Conservation (phyloP, 2,888 invertebrate species). For the Drosophila multiciliata region DNA sequence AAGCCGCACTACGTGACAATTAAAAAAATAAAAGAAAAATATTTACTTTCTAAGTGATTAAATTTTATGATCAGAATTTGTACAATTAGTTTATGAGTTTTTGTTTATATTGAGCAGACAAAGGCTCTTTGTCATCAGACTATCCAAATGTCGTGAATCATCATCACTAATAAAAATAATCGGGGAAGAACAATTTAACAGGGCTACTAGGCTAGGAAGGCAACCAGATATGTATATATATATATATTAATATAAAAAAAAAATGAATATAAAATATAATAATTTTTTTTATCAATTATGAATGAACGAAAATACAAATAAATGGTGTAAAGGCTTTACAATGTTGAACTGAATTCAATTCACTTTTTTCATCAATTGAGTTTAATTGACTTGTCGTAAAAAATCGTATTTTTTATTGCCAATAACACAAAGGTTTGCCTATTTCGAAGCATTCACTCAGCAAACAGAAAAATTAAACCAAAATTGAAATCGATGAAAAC, state of each 20-base stretch:
- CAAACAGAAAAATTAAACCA: too few species aligned
- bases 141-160: conserved; percentile 57
- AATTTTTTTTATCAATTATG: conserved; percentile 16
- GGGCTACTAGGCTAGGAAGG: not conserved
- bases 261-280: not conserved
- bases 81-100: not conserved
- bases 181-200: not conserved
- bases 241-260: not conserved
- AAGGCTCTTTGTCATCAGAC: conserved; percentile 29
- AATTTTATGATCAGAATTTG: not conserved
- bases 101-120: conserved; percentile 1
- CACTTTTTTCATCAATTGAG: not conserved
- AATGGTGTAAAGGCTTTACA: not conserved
- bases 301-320: not conserved
- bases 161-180: not conserved
- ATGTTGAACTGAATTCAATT: not conserved
- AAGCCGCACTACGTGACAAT: not conserved
- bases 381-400: not conserved
- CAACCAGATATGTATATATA: not conserved
- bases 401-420: not conserved
- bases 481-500: too few species aligned
- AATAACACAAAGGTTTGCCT: not conserved
- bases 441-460: not conserved
- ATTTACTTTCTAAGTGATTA: not conserved
- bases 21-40: not conserved